phyloP scores from a whole-genome alignment of 1,140 invertebrate species.

The Drosophila cardini region DNA sequence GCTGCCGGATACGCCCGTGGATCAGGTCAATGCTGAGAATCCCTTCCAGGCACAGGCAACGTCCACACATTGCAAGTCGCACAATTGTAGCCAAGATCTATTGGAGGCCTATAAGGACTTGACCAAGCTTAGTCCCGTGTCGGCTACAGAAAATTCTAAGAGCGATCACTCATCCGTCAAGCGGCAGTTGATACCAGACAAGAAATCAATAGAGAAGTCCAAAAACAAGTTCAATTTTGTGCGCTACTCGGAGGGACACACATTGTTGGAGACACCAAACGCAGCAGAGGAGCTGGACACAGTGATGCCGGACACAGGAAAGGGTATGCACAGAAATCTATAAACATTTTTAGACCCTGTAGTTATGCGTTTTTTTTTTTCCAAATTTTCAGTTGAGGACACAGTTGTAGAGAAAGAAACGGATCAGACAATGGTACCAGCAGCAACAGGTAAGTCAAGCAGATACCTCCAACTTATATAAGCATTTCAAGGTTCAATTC shows the following conservation, averaged over 20 bases:
- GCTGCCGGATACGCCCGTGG: conserved; percentile 59
- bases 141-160: not conserved
- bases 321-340: not conserved
- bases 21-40: conserved; percentile 37
- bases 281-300: not conserved
- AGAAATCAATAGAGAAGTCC: not conserved
- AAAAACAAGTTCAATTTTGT: conserved; percentile 62
- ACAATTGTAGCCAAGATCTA: conserved; percentile 20
- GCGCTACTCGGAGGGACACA: conserved; percentile 50
- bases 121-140: conserved; percentile 47
- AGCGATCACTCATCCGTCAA: conserved; percentile 20
- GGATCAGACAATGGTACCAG: no score
- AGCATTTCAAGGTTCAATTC: not conserved
- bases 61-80: conserved; percentile 53
- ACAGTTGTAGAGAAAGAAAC: no score
- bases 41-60: conserved; percentile 58
- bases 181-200: conserved; percentile 40
- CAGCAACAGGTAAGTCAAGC: no score
- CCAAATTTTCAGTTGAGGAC: no score
- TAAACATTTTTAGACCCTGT: no score
- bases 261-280: conserved; percentile 21
- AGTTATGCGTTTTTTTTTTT: no score
- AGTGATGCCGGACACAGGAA: not conserved
- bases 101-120: conserved; percentile 19
- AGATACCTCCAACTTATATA: no score